Evolutionary conservation across 2,888 invertebrate species (phyloP), one percentile per base, ranked within the genome.

Genomic region (Cartodere bifasciata): DNA sequence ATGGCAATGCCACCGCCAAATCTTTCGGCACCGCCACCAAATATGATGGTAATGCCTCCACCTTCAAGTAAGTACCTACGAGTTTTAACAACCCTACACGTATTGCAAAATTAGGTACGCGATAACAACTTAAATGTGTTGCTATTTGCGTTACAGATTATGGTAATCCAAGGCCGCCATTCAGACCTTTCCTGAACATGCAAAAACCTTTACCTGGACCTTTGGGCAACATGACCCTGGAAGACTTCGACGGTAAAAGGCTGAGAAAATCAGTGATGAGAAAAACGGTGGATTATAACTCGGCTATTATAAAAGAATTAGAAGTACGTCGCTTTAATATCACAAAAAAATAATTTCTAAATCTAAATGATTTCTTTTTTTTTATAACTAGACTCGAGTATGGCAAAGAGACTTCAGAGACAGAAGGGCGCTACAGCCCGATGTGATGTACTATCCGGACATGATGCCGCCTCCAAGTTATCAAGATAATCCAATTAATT

Each of bases 211-310:
- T 61, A 26, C 60, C 60, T 2, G 68, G 68, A 1, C 67, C 67
- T 17, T 52, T 65, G 31, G 56, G 61, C 13, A 67, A 67, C 35
- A 78, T 78, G 77, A 75, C 77, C 25, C 74, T 83, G 51, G 83
- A 83, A 52, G 91, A 91, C 61, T 92, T 91, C 56, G 94, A 95
- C 69, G 95, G 94, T 36, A 92, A 95, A 65, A 74, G 92, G 42
- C 70, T 94, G 48, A 68, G 95, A 50, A 95, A 95, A 66, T 90
- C 92, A 45, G 88, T 94, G 41, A 91, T 94, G 78, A 72, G 95
- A 46, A 94, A 94, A 67, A 97, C 95, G 16, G 92, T 97, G 31
- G 97, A 97, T 65, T 95, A 95, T 62, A 95, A 95, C 69, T 81
- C 92, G 12, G 78, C 95, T 20, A 83, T 95, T 50, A 84, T 94